Evolutionary conservation across 2,888 invertebrate genomes (phyloP).

Genomic region (Leptinotarsa juncta): DNA sequence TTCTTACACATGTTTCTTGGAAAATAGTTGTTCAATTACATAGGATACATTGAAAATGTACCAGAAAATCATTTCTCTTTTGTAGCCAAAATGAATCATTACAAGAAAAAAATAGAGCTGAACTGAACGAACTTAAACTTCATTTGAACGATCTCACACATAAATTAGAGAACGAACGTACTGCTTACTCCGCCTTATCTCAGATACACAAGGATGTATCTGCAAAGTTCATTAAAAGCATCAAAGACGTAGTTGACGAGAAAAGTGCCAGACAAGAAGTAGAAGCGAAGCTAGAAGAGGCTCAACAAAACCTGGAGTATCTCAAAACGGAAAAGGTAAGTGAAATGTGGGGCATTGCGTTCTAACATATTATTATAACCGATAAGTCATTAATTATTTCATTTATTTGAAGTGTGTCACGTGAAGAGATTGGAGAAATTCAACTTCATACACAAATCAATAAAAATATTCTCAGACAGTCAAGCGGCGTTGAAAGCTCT

Average conservation of each 20-base stretch:
- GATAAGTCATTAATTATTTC: neutral
- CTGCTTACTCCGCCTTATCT: slow-evolving; percentile 48
- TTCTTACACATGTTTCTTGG: neutral
- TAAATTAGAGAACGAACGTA: slow-evolving; percentile 48
- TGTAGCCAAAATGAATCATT: slow-evolving; percentile 44
- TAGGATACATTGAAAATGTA: neutral
- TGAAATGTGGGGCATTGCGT: neutral
- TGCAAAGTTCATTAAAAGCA: slow-evolving; percentile 52
- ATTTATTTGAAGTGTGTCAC: neutral
- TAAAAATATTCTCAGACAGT: no score
- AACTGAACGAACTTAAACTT: slow-evolving; percentile 44
- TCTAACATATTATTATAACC: neutral
- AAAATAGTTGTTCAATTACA: neutral
- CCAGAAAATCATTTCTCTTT: neutral
- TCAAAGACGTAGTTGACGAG: slow-evolving; percentile 54
- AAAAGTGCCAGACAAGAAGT: slow-evolving; percentile 51
- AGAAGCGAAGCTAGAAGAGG: slow-evolving; percentile 40
- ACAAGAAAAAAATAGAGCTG: slow-evolving; percentile 43
- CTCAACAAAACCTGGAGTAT: slow-evolving; percentile 31
- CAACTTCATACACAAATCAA: no score
- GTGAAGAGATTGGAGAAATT: no score
- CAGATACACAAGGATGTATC: slow-evolving; percentile 56
- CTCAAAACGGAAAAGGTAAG: slow-evolving; percentile 45
- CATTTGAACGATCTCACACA: slow-evolving; percentile 45
- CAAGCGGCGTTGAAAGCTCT: no score